A percentile compares a stretch with the other conserved stretches of the same genome.
Conservation (phyloP, 2,888 invertebrate genomes). For the Xestia rhomboidea region DNA sequence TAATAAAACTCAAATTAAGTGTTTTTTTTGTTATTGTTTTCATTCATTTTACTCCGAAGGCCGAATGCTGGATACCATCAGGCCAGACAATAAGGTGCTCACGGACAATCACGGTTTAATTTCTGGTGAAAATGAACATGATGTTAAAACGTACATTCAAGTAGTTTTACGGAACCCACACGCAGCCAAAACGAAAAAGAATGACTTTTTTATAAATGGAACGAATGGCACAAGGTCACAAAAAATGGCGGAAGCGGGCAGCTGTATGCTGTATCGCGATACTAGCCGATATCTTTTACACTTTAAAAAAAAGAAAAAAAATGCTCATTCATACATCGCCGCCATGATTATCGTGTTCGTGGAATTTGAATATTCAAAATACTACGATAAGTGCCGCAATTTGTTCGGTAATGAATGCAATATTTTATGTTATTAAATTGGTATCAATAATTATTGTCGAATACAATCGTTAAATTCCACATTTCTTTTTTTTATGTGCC, state of each 20-base stretch:
- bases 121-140: too few relatives aligned
- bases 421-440: constrained; percentile 52
- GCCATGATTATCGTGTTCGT: constrained; percentile 41
- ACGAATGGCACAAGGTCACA: constrained; percentile 53
- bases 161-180: constrained; percentile 39
- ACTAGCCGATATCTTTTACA: constrained; percentile 45
- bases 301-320: constrained; percentile 22
- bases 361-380: constrained; percentile 59
- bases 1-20: too few relatives aligned
- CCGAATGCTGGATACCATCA: too few relatives aligned
- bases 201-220: constrained; percentile 32
- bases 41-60: too few relatives aligned
- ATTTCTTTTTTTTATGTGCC: constrained; percentile 13
- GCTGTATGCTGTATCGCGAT: constrained; percentile 54
- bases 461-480: constrained; percentile 7
- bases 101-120: too few relatives aligned
- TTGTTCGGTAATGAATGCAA: constrained; percentile 50
- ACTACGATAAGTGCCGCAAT: constrained; percentile 42
- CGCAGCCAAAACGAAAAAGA: constrained; percentile 18
- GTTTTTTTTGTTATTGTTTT: too few relatives aligned
- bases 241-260: constrained; percentile 59
- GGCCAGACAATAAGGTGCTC: too few relatives aligned
- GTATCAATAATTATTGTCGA: constrained; percentile 22
- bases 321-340: constrained; percentile 42
- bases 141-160: too few relatives aligned